Conservation (phyloP, 2,888 invertebrate species). For the Melitaea athalia region DNA sequence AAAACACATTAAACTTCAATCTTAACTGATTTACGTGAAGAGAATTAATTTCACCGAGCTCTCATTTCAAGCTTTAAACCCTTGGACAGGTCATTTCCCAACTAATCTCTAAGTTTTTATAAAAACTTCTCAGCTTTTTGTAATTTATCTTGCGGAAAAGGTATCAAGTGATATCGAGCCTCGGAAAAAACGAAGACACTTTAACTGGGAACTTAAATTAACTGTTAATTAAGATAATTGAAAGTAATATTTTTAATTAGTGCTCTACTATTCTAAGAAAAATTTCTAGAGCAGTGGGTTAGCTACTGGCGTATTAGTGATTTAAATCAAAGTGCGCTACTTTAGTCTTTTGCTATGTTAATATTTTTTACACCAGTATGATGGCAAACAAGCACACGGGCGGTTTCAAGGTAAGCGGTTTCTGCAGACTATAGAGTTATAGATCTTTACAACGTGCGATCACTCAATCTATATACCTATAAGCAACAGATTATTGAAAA, state of each 20-base stretch:
- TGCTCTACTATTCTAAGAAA: background rate
- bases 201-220: background rate
- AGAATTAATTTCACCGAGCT: slow-evolving; percentile 17
- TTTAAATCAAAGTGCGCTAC: too few relatives aligned
- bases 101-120: slow-evolving; percentile 32
- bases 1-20: slow-evolving; percentile 10
- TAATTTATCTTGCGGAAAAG: slow-evolving; percentile 26
- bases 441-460: too few relatives aligned
- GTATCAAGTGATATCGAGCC: slow-evolving; percentile 9
- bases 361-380: too few relatives aligned
- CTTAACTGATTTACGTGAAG: slow-evolving; percentile 21
- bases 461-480: too few relatives aligned
- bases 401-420: too few relatives aligned
- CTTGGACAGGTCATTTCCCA: slow-evolving; percentile 29
- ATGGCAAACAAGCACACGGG: too few relatives aligned
- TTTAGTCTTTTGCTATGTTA: too few relatives aligned
- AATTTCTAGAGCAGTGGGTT: background rate
- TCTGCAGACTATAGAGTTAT: too few relatives aligned
- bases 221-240: background rate
- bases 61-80: slow-evolving; percentile 23
- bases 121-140: slow-evolving; percentile 26
- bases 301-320: too few relatives aligned
- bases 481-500: too few relatives aligned
- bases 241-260: background rate
- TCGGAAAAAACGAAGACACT: background rate